phyloP scores from a whole-genome alignment of 2,888 invertebrate species.

The Drosophila subsilvestris region DNA sequence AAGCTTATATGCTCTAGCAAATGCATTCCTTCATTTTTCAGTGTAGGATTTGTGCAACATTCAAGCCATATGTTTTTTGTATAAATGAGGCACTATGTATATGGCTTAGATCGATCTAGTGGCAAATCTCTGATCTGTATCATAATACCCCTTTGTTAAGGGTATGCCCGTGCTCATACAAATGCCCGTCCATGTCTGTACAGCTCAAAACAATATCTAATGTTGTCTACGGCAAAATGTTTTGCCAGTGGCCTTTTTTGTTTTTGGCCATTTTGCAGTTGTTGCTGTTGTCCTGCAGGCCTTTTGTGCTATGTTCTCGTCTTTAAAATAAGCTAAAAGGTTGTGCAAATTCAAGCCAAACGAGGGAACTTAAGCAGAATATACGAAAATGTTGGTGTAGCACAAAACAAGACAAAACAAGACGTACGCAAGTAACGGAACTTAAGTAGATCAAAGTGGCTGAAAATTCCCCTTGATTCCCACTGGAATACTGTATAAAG shows the following conservation, averaged over 20 bases:
- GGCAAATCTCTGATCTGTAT: too few relatives aligned
- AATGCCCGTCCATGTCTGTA: conserved; percentile 67
- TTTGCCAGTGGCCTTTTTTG: conserved; percentile 64
- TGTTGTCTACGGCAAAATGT: conserved; percentile 77
- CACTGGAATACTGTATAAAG: too few relatives aligned
- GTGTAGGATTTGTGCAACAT: too few relatives aligned
- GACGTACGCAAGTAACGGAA: too few relatives aligned
- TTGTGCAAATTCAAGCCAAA: conserved; percentile 36
- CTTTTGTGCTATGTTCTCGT: conserved; percentile 20
- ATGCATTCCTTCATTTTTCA: not conserved
- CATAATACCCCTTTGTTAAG: not conserved
- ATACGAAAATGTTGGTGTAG: not conserved
- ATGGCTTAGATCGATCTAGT: not conserved
- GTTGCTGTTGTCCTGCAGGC: conserved; percentile 23
- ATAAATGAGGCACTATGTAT: too few relatives aligned
- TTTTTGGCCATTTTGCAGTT: conserved; percentile 44
- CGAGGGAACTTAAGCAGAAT: not conserved
- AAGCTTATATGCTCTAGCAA: not conserved
- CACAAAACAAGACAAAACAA: not conserved
- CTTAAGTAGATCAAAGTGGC: conserved; percentile 1
- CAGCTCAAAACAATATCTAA: conserved; percentile 77
- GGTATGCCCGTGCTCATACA: not conserved
- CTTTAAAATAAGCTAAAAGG: conserved; percentile 76
- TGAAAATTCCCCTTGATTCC: too few relatives aligned
- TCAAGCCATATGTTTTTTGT: too few relatives aligned